These are phyloP conservation scores for Luehdorfia chinensis DNA, from an alignment of 1,140 invertebrate species.

Conservation along the genomic window DNA sequence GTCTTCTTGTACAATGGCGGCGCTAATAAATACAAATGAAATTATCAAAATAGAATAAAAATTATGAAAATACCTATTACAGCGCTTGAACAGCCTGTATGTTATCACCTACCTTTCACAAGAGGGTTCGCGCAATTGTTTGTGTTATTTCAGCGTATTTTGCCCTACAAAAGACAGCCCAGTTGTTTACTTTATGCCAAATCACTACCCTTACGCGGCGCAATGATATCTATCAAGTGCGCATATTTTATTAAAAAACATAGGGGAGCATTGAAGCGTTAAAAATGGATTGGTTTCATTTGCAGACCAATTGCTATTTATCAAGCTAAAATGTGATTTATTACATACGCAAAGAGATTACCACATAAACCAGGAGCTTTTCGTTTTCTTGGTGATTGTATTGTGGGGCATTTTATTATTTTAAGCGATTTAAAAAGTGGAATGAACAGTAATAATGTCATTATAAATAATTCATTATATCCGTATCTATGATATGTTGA, in stretches of 20 bases:
- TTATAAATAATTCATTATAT: constrained; percentile 29
- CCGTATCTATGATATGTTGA: constrained; percentile 19
- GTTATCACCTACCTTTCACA: constrained; percentile 48
- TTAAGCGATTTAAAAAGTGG: constrained; percentile 37
- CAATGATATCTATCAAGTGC: constrained; percentile 66
- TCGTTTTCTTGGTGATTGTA: constrained; percentile 20
- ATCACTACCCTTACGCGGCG: constrained; percentile 54
- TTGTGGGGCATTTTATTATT: constrained; percentile 43
- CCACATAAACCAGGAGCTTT: not conserved
- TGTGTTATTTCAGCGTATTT: constrained; percentile 70
- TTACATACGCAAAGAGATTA: constrained; percentile 1
- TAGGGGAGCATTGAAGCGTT: constrained; percentile 36
- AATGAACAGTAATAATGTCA: constrained; percentile 33
- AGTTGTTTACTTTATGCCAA: constrained; percentile 71
- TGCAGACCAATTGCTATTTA: constrained; percentile 1
- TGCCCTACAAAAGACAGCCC: constrained; percentile 54
- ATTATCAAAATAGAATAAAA: too few relatives aligned
- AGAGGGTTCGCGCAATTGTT: constrained; percentile 55
- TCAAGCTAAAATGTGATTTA: constrained; percentile 7
- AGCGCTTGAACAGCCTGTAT: constrained; percentile 52
- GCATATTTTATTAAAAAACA: constrained; percentile 72
- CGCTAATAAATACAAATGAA: too few relatives aligned
- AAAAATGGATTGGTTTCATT: constrained; percentile 21
- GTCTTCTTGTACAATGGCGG: too few relatives aligned
- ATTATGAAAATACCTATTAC: too few relatives aligned